Base-by-base conservation (phyloP, 2,113 vertebrate genomes). In the Channa argus region DNA sequence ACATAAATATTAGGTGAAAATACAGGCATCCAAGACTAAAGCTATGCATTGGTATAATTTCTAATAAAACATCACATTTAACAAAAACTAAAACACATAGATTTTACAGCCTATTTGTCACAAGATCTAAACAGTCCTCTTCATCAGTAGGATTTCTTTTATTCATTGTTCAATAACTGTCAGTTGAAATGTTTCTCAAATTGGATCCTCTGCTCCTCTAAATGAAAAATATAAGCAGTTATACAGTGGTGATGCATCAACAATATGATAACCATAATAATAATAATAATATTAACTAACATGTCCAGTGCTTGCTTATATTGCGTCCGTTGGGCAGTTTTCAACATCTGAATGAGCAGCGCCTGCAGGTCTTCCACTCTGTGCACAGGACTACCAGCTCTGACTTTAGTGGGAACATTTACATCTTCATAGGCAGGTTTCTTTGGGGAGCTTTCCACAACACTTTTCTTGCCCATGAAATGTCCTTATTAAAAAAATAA, bases 381-480 rank as follows among this genome's bases (percentile, higher is more conserved):
- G 2, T 85, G 60, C 8, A 79, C 60, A 2, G 91, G 90, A 39
- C 74, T 62, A 0, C 80, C 86, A 24, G 63, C 84, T 71, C 85
- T 0, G 0, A 75, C 84, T 71, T 71, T 66, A 1, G n/a, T 36
- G 3, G 56, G 80, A 46, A 15, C 9, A 3, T 74, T 72, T 2
- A 78, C 65, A 43, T 90, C 86, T 64, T 89, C 85, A 60, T 69
- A 70, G 0, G 80, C 74, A 1, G 93, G 49, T 24, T 87, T 91
- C 74, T 90, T 15, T 2, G 61, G 70, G 86, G 79, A 80, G 24
- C 88, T 82, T 46, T 93, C 92, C 0, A 76, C 56, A n/a, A 94
- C 74, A 0, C 96, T 98, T 88, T 97, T 98, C 94, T 97, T 98
- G 7, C 97, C 97, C 97, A 98, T 98, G 82, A 98, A 98, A 88